Percentiles rank a stretch among this genome's conserved stretches.
phyloP scores from a whole-genome alignment of 2,113 vertebrate species.

The Brachypteracias leptosomus region DNA sequence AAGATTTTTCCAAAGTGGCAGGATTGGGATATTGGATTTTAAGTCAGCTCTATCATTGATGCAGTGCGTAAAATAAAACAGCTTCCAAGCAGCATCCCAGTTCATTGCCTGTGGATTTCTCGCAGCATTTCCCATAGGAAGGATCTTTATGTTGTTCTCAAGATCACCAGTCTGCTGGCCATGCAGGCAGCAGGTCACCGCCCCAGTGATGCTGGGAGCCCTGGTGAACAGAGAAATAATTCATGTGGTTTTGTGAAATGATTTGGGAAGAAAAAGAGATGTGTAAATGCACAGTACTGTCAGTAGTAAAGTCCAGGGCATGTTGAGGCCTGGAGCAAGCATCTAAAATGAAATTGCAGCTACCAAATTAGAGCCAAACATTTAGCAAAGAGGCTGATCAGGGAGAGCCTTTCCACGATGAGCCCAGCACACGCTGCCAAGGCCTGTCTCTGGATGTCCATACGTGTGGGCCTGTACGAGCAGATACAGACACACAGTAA shows the following conservation, averaged over 20 bases:
- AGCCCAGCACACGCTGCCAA: neutral
- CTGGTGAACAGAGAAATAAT: neutral
- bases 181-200: neutral
- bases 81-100: neutral
- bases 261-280: neutral
- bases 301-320: neutral
- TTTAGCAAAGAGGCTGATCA: neutral
- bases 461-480: neutral
- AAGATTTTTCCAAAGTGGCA: neutral
- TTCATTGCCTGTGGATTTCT: constrained; percentile 14
- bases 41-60: neutral
- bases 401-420: neutral
- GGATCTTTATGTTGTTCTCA: neutral
- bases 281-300: neutral
- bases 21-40: neutral
- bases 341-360: neutral
- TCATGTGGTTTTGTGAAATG: neutral
- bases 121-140: neutral
- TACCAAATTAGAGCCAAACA: neutral
- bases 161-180: neutral
- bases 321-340: neutral
- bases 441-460: neutral
- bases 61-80: neutral
- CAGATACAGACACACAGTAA: neutral
- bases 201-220: neutral